Evolutionary conservation across 2,797 vertebrate genomes (phyloP), one percentile per base, ranked within the genome.

Genomic region (Lacerta bilineata): DNA sequence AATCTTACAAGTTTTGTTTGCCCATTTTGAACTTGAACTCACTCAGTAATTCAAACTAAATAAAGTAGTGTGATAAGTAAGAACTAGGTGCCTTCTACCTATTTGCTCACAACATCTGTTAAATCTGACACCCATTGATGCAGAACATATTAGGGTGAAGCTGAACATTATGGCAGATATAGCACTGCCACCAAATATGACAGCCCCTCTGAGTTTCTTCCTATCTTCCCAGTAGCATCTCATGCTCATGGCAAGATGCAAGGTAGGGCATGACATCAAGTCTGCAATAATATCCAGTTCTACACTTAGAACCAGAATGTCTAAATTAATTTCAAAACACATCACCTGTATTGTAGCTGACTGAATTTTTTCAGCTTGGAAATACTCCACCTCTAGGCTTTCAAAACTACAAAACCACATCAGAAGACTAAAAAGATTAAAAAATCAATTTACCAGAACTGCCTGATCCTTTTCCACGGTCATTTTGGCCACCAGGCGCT

Each of bases 401-500:
- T 81, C 18, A 61, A 81, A 33, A 59, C 46, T 59, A 68, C 27
- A 78, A 29, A 39, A 3, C 11, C n/a, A 7, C 39, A 72, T 83
- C 20, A 39, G 25, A n/a, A 69, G 69, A 68, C 29, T 39, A 8
- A 84, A 88, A 78, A 71, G 68, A n/a, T 55, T 25, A 68, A 69
- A 76, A 89, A 68, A 25, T 86, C 25, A 55, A 33, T 96, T 98
- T 94, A 99, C 98, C 98, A 64, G 96, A 92, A 0, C 82, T 94
- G 13, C 97, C 85, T 0, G 97, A 85, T 93, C 96, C 94, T 96
- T 99, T 99, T 1, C 93, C 97, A 17, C 94, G 96, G 0, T 98
- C 97, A 0, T 95, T 97, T n/a, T 97, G 98, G 7, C 96, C 96
- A 9, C 97, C 98, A 0, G 98, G 98, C 94, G 97, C 89, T 1